These are phyloP conservation scores for Triops longicaudatus DNA, from an alignment of 1,140 invertebrate species.

Conservation along the genomic window DNA sequence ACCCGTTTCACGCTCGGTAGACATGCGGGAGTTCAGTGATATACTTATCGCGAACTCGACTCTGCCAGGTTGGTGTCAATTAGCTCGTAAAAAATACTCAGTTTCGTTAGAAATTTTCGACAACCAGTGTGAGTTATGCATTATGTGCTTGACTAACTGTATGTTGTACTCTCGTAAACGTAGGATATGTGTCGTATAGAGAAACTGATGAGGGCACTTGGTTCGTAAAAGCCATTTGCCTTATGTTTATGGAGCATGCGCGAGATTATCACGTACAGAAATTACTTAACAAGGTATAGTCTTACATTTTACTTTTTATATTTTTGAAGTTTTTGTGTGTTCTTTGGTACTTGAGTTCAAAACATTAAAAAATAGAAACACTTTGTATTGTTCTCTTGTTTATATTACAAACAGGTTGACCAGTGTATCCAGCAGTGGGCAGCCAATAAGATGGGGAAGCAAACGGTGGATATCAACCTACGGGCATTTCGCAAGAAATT, in stretches of 20 bases:
- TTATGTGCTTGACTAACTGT: too few relatives aligned
- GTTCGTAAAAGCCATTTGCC: conserved; percentile 65
- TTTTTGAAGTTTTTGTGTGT: background rate
- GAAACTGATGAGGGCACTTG: conserved; percentile 55
- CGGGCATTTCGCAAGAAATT: conserved; percentile 22
- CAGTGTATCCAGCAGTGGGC: conserved; percentile 19
- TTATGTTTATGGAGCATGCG: conserved; percentile 60
- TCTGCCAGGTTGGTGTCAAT: conserved; percentile 42
- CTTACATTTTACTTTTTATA: too few relatives aligned
- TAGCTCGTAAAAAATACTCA: too few relatives aligned
- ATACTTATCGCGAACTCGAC: conserved; percentile 58
- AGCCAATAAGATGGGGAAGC: background rate
- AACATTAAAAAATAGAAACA: conserved; percentile 7
- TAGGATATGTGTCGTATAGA: conserved; percentile 54
- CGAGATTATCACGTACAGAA: conserved; percentile 52
- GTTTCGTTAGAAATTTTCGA: too few relatives aligned
- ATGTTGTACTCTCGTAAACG: too few relatives aligned
- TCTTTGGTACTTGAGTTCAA: too few relatives aligned
- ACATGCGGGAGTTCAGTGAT: conserved; percentile 46
- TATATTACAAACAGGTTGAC: conserved; percentile 18
- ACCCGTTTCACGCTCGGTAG: background rate
- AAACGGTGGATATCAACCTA: conserved; percentile 16
- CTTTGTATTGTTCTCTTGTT: too few relatives aligned
- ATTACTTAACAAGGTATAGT: conserved; percentile 58
- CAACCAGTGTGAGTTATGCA: too few relatives aligned